These are phyloP conservation scores for Drosophila ustulata DNA, from an alignment of 2,888 invertebrate species.

Conservation along the genomic window DNA sequence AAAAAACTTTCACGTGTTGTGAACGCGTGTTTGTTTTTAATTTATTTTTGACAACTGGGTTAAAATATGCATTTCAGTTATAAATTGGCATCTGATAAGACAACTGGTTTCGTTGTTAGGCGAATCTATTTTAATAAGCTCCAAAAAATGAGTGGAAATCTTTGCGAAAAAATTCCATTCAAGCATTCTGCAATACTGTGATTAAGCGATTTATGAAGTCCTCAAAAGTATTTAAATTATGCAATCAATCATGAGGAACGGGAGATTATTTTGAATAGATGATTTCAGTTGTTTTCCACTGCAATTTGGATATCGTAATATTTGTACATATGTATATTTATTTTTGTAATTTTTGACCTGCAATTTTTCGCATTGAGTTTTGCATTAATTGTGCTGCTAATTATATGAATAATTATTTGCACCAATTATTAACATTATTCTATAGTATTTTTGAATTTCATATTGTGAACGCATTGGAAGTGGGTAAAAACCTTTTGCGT, in stretches of 20 bases:
- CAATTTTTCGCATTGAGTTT: slow-evolving; percentile 57
- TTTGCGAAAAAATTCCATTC: neutral
- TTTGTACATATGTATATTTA: neutral
- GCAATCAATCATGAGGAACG: neutral
- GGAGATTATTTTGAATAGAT: neutral
- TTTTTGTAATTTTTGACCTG: slow-evolving; percentile 28
- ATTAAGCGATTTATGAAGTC: neutral
- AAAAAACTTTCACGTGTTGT: slow-evolving; percentile 22
- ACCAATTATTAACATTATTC: slow-evolving; percentile 27
- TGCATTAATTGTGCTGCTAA: slow-evolving; percentile 44
- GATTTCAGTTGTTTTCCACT: slow-evolving; percentile 2
- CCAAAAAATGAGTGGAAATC: slow-evolving; percentile 9
- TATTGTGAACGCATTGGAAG: neutral
- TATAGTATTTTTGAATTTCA: slow-evolving; percentile 11
- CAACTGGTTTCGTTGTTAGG: slow-evolving; percentile 64
- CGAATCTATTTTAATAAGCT: slow-evolving; percentile 35
- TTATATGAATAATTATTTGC: slow-evolving; percentile 49
- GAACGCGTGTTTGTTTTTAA: slow-evolving; percentile 14
- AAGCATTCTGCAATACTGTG: neutral
- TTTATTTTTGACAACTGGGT: slow-evolving; percentile 28
- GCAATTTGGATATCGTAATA: neutral
- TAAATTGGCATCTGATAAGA: slow-evolving; percentile 42
- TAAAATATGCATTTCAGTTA: slow-evolving; percentile 49
- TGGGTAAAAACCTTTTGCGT: neutral
- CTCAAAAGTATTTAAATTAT: slow-evolving; percentile 3